Conservation (phyloP, 2,113 vertebrate species). For the Megaptera novaeangliae region DNA sequence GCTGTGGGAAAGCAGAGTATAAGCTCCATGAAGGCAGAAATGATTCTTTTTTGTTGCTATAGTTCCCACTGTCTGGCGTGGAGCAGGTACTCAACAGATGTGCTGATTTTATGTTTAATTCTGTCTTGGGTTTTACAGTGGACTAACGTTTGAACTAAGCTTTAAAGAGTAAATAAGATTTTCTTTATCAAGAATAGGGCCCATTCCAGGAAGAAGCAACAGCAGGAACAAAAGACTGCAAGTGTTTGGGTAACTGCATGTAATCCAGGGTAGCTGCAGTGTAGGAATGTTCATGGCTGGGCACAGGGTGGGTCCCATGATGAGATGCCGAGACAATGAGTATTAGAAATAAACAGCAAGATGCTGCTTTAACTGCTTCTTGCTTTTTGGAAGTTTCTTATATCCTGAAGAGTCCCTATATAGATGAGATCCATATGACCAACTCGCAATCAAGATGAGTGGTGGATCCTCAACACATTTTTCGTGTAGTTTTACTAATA, state of each 20-base stretch:
- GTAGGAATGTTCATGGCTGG: not conserved
- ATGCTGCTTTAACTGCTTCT: not conserved
- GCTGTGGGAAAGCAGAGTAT: not conserved
- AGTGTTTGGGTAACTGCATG: not conserved
- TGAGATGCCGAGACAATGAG: not conserved
- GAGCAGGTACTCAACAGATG: not conserved
- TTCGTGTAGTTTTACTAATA: not conserved
- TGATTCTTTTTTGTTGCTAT: not conserved
- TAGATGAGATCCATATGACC: not conserved
- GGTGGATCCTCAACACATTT: not conserved
- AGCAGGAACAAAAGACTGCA: not conserved
- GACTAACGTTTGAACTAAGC: not conserved
- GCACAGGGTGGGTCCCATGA: not conserved
- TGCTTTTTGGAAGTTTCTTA: not conserved
- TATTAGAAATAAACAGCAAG: not conserved
- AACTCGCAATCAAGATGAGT: not conserved
- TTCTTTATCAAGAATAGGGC: conserved; percentile 22
- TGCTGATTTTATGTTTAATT: not conserved
- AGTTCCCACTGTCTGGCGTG: not conserved
- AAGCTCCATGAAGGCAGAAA: not conserved
- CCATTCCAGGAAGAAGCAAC: not conserved
- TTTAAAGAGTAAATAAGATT: not conserved
- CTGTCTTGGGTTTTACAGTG: not conserved
- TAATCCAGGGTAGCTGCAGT: not conserved
- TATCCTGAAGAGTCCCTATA: not conserved